Conservation (phyloP, 37 sponge, comb jelly and placozoan species). For the Cladorhizidae sp. region DNA sequence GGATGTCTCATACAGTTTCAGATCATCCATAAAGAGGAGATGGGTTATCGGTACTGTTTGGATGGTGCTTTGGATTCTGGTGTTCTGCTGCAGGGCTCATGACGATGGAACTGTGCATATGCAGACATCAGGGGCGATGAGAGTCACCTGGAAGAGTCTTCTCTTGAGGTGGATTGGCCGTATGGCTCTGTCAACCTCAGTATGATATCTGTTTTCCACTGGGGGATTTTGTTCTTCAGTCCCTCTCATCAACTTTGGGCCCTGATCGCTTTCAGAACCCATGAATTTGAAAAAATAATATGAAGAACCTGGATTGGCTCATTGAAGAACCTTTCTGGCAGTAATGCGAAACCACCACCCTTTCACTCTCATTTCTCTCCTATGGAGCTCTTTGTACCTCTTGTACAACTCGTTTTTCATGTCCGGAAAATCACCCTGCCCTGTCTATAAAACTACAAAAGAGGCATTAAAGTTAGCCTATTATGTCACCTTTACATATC, state of each 20-base stretch:
- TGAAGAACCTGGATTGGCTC: not conserved
- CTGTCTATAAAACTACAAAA: no score
- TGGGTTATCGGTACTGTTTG: no score
- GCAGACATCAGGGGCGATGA: no score
- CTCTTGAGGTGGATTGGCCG: no score
- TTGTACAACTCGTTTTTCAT: not conserved
- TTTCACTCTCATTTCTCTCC: constrained; percentile 4
- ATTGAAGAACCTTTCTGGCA: not conserved
- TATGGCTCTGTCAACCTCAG: constrained; percentile 16
- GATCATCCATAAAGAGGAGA: no score
- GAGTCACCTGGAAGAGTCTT: no score
- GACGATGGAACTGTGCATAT: no score
- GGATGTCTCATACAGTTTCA: no score
- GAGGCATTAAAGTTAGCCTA: no score
- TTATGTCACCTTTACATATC: no score
- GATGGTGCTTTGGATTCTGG: no score
- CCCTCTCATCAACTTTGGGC: constrained; percentile 11
- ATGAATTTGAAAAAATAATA: not conserved
- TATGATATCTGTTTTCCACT: constrained; percentile 23
- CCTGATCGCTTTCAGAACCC: constrained; percentile 17
- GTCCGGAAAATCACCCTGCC: not conserved
- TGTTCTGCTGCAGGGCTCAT: no score
- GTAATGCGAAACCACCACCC: constrained; percentile 3
- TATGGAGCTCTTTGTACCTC: not conserved
- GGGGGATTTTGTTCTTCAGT: constrained; percentile 31